phyloP scores from a whole-genome alignment of 2,113 vertebrate species.

The Cyprinodon variegatus region DNA sequence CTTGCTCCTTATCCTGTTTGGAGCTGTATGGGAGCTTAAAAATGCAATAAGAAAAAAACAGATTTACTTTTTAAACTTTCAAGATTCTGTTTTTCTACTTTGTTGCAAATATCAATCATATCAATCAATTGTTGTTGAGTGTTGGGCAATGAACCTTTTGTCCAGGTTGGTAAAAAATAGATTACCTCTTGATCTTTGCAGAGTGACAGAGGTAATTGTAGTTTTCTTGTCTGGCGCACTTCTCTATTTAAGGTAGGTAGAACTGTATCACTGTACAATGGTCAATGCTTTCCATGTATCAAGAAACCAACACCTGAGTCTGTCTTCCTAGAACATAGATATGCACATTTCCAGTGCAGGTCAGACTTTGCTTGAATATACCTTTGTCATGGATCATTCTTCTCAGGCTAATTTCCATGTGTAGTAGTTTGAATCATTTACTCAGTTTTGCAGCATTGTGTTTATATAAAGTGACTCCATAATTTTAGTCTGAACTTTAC shows the following conservation, averaged over 20 bases:
- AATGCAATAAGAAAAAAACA: not conserved
- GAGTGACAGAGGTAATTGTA: not conserved
- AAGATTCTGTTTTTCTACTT: not conserved
- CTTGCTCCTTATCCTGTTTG: constrained; percentile 18
- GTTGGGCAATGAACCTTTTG: not conserved
- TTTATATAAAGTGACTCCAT: not conserved
- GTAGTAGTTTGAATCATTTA: not conserved
- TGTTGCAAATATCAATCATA: not conserved
- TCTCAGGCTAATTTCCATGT: not conserved
- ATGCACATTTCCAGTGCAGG: not conserved
- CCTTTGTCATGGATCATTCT: not conserved
- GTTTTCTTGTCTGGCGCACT: not conserved
- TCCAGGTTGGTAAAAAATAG: not conserved
- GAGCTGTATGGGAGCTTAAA: not conserved
- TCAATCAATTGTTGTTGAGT: not conserved
- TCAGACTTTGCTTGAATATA: not conserved
- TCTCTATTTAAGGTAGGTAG: not conserved
- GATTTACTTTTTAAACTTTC: not conserved
- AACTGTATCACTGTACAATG: not conserved
- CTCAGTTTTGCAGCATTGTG: not conserved
- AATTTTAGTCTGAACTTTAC: not conserved
- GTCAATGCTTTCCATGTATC: too few relatives aligned
- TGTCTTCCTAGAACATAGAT: not conserved
- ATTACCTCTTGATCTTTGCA: not conserved
- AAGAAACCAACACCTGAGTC: not conserved